Percentiles rank a stretch among this genome's conserved stretches.
Conservation (phyloP, 2,888 invertebrate species). For the Acanthoscelides obtectus region DNA sequence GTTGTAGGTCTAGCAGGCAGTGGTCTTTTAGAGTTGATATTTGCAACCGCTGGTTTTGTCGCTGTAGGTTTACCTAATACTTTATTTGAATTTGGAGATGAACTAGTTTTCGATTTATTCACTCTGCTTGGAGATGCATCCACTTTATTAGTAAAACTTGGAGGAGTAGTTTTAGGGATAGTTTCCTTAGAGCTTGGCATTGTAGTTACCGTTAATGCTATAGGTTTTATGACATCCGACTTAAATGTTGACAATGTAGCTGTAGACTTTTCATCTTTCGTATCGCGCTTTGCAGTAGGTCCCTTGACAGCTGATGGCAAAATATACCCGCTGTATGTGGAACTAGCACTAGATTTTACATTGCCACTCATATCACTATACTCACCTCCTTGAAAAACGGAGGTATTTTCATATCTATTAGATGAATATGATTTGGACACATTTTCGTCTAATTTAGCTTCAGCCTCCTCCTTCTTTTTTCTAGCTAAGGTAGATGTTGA, state of each 20-base stretch:
- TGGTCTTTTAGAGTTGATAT: slow-evolving; percentile 45
- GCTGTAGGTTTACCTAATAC: slow-evolving; percentile 24
- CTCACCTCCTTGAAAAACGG: slow-evolving; percentile 52
- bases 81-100: slow-evolving; percentile 22
- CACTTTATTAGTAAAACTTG: slow-evolving; percentile 16
- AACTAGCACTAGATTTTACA: slow-evolving; percentile 47
- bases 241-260: slow-evolving; percentile 35
- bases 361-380: slow-evolving; percentile 57
- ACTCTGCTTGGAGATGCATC: slow-evolving; percentile 23
- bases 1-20: slow-evolving; percentile 35
- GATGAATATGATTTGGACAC: slow-evolving; percentile 34
- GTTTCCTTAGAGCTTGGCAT: slow-evolving; percentile 28
- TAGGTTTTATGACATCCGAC: slow-evolving; percentile 28
- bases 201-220: slow-evolving; percentile 28
- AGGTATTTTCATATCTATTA: slow-evolving; percentile 60
- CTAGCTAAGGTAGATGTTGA: slow-evolving; percentile 68
- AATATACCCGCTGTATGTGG: slow-evolving; percentile 69
- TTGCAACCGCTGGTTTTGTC: slow-evolving; percentile 44
- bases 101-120: slow-evolving; percentile 17
- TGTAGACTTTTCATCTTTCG: slow-evolving; percentile 18
- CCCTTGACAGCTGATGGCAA: slow-evolving; percentile 68
- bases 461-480: slow-evolving; percentile 53
- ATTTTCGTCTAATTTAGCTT: slow-evolving; percentile 35
- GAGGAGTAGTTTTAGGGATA: slow-evolving; percentile 15
- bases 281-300: slow-evolving; percentile 41